These are phyloP conservation scores for Hyaena hyaena DNA, from an alignment of 2,113 vertebrate genomes.

Conservation along the genomic window DNA sequence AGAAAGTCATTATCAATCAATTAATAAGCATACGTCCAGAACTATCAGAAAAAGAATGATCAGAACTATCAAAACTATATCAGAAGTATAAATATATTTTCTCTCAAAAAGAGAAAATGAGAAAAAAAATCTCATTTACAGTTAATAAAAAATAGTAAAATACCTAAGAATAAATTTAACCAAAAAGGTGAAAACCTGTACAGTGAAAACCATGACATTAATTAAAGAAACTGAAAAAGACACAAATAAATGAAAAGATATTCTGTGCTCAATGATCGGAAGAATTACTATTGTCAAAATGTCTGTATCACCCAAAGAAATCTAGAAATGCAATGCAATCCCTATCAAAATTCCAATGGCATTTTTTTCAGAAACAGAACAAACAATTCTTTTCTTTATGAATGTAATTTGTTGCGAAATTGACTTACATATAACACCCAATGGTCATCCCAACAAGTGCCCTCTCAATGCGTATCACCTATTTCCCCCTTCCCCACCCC, in stretches of 20 bases:
- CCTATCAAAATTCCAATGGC: neutral
- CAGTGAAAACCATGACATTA: neutral
- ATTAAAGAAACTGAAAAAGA: neutral
- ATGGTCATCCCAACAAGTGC: too few species aligned
- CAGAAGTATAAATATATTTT: neutral
- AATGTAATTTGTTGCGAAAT: too few species aligned
- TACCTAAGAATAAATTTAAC: neutral
- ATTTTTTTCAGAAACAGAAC: neutral
- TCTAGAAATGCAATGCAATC: neutral
- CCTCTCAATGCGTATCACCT: too few species aligned
- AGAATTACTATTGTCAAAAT: neutral
- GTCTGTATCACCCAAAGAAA: neutral
- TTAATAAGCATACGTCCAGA: neutral
- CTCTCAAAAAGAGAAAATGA: neutral
- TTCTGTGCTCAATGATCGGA: neutral
- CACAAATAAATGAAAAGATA: neutral
- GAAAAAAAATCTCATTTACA: neutral
- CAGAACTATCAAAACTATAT: neutral
- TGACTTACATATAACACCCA: too few species aligned
- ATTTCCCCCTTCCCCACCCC: too few species aligned
- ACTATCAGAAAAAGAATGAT: neutral
- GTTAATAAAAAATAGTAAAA: neutral
- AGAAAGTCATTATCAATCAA: neutral
- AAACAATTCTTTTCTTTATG: neutral
- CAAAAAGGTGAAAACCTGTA: neutral